Base-by-base conservation (phyloP, 2,797 vertebrate species). In the Mycteria americana region DNA sequence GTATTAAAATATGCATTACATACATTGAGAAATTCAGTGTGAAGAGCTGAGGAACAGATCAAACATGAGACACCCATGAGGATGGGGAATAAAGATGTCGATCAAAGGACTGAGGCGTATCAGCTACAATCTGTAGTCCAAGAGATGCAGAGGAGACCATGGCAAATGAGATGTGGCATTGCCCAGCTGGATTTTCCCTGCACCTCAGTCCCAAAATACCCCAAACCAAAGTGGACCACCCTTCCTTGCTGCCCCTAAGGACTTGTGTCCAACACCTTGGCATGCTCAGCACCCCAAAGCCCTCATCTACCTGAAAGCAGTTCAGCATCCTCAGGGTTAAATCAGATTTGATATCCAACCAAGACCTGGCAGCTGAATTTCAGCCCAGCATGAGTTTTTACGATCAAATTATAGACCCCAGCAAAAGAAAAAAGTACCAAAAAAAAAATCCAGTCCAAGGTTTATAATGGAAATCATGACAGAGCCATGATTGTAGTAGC, bases 381-480 rank as follows among this genome's bases (percentile, higher is more conserved):
- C 81, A 93, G 73, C 85, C 60, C 75, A 93, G 89, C 31, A 8
- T 31, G 62, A 93, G 41, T 33, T 93, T 96, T 96, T 91, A 96
- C 10, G 27, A 67, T 73, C 60, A 41, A 92, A 80, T 91, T 91
- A 85, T 72, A 93, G 64, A 89, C 64, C 60, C 6, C 77, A 83
- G 79, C 46, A 92, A 94, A 69, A 92, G 16, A 87, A 85, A 67
- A 23, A 60, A 41, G 53, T 6, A 13, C 1, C 3, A 3, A 13
- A 22, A 43, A 43, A 43, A 68, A 82, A 63, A 24, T 53, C 43
- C 33, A 21, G 15, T 73, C 39, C 19, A 2, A 87, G 16, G 28
- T 89, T 94, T 94, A 82, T 80, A 90, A 92, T 84, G 88, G 83
- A 96, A 96, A 95, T 90, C 54, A 63, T 85, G 73, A 78, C 79